A percentile compares a stretch with the other conserved stretches of the same genome.
These are phyloP conservation scores for Craseonycteris thonglongyai DNA, from an alignment of 2,113 vertebrate species.

Conservation along the genomic window DNA sequence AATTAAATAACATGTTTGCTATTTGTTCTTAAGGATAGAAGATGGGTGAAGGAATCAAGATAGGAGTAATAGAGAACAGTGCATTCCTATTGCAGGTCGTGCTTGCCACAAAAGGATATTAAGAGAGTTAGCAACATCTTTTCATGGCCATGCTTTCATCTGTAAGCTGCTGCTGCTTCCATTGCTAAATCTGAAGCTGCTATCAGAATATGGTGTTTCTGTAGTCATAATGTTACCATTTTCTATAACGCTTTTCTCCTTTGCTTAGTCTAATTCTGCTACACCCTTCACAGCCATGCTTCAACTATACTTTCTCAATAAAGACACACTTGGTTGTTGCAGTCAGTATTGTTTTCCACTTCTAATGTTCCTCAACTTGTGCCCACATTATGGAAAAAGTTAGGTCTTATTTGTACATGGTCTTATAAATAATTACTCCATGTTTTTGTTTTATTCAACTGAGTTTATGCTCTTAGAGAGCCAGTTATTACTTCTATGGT, in stretches of 20 bases:
- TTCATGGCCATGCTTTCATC: neutral
- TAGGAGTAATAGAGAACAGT: neutral
- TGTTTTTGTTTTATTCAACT: neutral
- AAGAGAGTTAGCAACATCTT: neutral
- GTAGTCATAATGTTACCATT: neutral
- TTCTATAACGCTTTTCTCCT: neutral
- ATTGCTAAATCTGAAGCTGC: neutral
- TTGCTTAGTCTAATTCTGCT: neutral
- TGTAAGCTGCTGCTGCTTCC: neutral
- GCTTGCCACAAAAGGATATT: neutral
- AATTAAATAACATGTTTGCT: neutral
- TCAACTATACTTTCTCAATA: neutral
- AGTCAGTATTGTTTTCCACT: neutral
- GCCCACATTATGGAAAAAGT: neutral
- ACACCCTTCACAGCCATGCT: neutral
- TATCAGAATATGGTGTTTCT: neutral
- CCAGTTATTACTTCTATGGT: neutral
- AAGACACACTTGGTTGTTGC: neutral
- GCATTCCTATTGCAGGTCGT: neutral
- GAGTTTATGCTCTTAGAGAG: neutral
- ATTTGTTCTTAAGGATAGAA: neutral
- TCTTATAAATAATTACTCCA: neutral
- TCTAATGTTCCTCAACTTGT: neutral
- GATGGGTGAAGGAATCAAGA: neutral
- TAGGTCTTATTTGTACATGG: neutral